Evolutionary conservation across 1,140 invertebrate genomes (phyloP), one percentile per base, ranked within the genome.

Genomic region (Drusus annulatus): DNA sequence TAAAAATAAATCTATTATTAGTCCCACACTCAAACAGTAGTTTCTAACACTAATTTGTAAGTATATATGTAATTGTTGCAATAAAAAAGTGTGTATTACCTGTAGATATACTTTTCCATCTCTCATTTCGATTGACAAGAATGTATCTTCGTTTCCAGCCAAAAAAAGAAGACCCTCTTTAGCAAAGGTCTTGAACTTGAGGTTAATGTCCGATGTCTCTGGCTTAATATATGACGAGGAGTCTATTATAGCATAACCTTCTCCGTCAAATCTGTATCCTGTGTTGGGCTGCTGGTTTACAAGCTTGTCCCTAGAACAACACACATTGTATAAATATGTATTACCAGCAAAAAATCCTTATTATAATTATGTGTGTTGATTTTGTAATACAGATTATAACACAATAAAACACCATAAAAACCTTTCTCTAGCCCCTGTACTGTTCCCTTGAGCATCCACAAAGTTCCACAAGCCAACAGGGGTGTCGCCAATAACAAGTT

Each of bases 381-480:
- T 2, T 28, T 28, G 25, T 28, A 28, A 28, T 28, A 2, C 25
- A 2, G 25, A 28, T 28, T 2, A 28, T 28, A 28, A 28, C 25
- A 28, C 15, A 21, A 71, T 50, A 50, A 71, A 76, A 21, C 25
- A 28, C 21, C 45, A 31, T 62, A 76, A 78, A 80, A 86, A 94
- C 93, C 95, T 94, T 85, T 95, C 94, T 15, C 88, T 85, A 0
- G 95, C 94, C 7, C 94, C 95, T 81, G 93, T 89, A 62, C 93
- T 89, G 74, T 96, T 96, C 51, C 10, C 36, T 0, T 94, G 93
- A 25, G 92, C 94, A 56, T 95, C 93, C 7, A 93, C 90, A 85
- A 98, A 98, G 89, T 99, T 99, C 98, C 98, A 99, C 16, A 99
- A 90, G 0, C 98, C 98, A 16, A 99, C 92, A 3, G 94, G 94